Evolutionary conservation across 2,888 invertebrate genomes (phyloP), one percentile per base, ranked within the genome.

Genomic region (Calliopum simillimum): DNA sequence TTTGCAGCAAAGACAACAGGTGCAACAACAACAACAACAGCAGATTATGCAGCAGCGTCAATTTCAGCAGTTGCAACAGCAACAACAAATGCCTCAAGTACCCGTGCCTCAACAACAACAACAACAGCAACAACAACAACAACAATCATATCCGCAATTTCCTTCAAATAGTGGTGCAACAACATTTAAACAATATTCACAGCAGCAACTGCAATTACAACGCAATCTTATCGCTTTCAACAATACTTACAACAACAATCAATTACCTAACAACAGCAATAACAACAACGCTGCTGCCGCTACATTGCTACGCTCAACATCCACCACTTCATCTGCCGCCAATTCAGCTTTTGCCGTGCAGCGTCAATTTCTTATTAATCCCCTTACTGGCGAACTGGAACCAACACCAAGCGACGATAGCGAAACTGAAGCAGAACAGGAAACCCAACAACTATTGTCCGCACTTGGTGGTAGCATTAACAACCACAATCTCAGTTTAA

Each of bases 351-450:
- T 8, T 19, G 21, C 58, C 92, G 81, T 90, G 89, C 84, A 90
- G 91, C 79, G 83, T 64, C 94, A 94, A 87, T 94, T 94, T 88
- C 90, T 96, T 56, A 95, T 96, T 78, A 97, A 96, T 88, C 96
- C 96, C 0, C 88, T 96, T 73, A 96, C 96, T 75, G 94, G 95
- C 51, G 92, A 94, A 81, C 88, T 96, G 80, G 96, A 96, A 80
- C 91, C 93, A 3, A 93, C 93, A 86, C 91, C 92, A 41, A 90
- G 89, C 77, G 90, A 90, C 74, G 90, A 91, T 72, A 90, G 89
- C 73, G 89, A 89, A 74, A 90, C 90, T 1, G 91, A 92, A 76
- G 88, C 88, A 46, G 84, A 84, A n/a, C 86, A 84, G 47, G 86
- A 88, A 65, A 84, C 83, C 14, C 75, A 72, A n/a, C 71, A 75